Conservation (phyloP, 2,113 vertebrate genomes). For the Pelodiscus sinensis region DNA sequence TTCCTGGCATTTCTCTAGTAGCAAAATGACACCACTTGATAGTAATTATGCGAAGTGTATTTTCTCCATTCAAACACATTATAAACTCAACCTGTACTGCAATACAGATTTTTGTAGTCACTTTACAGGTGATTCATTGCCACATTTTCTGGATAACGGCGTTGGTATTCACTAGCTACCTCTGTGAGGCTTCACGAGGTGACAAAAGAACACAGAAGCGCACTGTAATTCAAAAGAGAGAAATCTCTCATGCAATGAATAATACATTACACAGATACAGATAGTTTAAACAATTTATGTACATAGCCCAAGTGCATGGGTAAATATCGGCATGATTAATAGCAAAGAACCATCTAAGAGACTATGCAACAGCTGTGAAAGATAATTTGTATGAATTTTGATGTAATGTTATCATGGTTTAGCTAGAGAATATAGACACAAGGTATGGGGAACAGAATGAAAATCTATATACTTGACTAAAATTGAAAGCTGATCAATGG, state of each 20-base stretch:
- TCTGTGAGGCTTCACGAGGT: background rate
- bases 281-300: background rate
- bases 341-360: background rate
- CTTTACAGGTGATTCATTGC: background rate
- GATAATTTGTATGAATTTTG: background rate
- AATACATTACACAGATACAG: background rate
- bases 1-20: background rate
- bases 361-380: background rate
- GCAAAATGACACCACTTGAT: background rate
- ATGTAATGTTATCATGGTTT: background rate
- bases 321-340: constrained; percentile 7
- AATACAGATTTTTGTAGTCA: background rate
- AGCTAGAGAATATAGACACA: background rate
- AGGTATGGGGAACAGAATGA: background rate
- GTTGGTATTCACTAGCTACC: background rate
- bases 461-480: background rate
- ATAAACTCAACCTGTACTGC: background rate
- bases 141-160: background rate
- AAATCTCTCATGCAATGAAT: background rate
- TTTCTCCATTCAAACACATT: background rate
- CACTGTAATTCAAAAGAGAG: background rate
- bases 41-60: background rate
- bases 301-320: background rate
- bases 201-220: background rate
- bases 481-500: background rate